These are phyloP conservation scores for Aix galericulata DNA, from an alignment of 2,113 vertebrate genomes.

Conservation along the genomic window DNA sequence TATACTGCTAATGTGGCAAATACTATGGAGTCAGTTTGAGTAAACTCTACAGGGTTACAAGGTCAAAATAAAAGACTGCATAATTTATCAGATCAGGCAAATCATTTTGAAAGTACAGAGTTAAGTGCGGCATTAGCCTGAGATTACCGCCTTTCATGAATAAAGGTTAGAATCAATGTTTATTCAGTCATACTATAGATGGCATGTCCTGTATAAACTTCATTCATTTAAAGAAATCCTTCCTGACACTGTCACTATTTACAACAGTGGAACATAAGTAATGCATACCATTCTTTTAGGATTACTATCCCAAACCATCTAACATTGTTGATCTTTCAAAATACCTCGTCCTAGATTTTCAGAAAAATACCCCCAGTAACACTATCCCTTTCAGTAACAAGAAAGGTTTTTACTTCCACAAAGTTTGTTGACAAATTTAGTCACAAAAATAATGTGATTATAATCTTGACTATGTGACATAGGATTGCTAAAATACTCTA, in stretches of 20 bases:
- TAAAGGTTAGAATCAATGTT: slow-evolving; percentile 72
- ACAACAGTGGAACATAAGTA: slow-evolving; percentile 50
- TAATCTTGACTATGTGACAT: neutral
- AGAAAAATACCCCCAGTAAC: neutral
- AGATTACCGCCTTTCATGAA: slow-evolving; percentile 65
- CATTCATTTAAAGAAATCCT: slow-evolving; percentile 66
- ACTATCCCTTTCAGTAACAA: neutral
- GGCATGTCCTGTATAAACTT: slow-evolving; percentile 68
- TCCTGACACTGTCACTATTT: slow-evolving; percentile 44
- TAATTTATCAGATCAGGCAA: slow-evolving; percentile 77
- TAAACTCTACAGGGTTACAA: slow-evolving; percentile 67
- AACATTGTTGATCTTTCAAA: neutral
- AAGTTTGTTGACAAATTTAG: neutral
- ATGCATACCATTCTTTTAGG: neutral
- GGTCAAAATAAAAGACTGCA: slow-evolving; percentile 75
- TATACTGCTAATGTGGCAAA: slow-evolving; percentile 58
- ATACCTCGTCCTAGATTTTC: neutral
- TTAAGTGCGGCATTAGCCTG: slow-evolving; percentile 67
- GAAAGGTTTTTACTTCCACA: neutral
- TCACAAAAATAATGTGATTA: neutral
- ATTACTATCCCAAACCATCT: slow-evolving; percentile 9
- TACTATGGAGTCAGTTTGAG: slow-evolving; percentile 59
- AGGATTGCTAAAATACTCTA: neutral
- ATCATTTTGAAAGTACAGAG: slow-evolving; percentile 69
- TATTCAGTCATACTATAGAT: slow-evolving; percentile 66